Base-by-base conservation (phyloP, 1,140 invertebrate species). In the Drosophila lini region DNA sequence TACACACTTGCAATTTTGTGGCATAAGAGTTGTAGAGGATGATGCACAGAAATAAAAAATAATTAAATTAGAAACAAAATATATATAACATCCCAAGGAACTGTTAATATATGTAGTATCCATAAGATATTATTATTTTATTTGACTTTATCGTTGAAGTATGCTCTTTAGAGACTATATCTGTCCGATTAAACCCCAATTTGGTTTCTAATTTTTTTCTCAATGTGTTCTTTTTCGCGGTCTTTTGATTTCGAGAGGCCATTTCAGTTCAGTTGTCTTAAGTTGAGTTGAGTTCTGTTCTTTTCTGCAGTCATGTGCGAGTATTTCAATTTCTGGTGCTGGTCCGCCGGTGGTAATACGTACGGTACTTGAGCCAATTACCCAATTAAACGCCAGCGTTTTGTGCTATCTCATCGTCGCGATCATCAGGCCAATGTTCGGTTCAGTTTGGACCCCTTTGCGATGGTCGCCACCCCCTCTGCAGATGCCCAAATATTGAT, bases 311-410 rank as follows among this genome's bases (percentile, higher is more conserved):
- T 73, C 76, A 78, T 88, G 67, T 83, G 80, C 84, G 76, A 74
- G 75, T 70, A 77, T 80, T 88, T 88, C 84, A 89, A 89, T 89
- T 89, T 85, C 59, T 81, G 76, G 59, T 69, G 60, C 58, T 50
- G 60, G 62, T 60, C 53, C 50, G 44, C 50, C 62, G 70, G 64
- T 74, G 62, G 62, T 79, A 91, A 91, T 90, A 82, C 92, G 76
- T 91, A 83, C 92, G 78, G 83, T 79, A 80, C 89, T 80, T 88
- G 78, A 90, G 82, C 88, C 91, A 91, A 88, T 89, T 89, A 90
- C 91, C 90, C 86, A 89, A 85, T 89, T 91, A 88, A 89, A 84
- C 78, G 85, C 78, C 78, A 80, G 65, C 74, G 63, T 89, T 89
- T 89, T 89, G 63, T 90, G 84, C 84, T 69, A 90, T 90, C 85